phyloP scores from a whole-genome alignment of 2,797 vertebrate species.

The Alcedo atthis region DNA sequence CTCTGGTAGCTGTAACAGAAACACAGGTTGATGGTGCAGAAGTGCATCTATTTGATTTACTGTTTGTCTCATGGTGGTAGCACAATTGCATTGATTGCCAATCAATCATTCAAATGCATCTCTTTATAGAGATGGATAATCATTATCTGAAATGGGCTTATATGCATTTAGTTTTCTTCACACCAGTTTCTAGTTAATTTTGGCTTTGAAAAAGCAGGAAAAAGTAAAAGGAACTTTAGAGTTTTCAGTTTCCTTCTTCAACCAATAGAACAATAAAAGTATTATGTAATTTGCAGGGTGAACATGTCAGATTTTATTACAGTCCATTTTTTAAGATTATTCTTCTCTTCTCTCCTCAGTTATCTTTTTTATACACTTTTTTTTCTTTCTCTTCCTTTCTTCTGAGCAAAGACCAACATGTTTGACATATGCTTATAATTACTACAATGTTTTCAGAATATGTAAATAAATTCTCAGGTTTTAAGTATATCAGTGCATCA shows the following conservation, averaged over 20 bases:
- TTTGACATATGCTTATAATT: not conserved
- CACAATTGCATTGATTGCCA: not conserved
- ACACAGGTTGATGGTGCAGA: not conserved
- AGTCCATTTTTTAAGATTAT: not conserved
- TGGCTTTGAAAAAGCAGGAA: not conserved
- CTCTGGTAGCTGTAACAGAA: not conserved
- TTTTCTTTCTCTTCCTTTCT: not conserved
- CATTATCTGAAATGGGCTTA: not conserved
- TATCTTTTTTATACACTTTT: not conserved
- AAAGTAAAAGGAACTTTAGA: not conserved
- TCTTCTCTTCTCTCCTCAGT: not conserved
- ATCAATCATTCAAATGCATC: conserved; percentile 36
- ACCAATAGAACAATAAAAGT: not conserved
- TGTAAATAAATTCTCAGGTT: not conserved
- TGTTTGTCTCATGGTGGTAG: not conserved
- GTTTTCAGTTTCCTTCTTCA: not conserved
- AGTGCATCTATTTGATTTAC: not conserved
- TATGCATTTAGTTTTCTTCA: not conserved
- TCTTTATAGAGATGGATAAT: conserved; percentile 7
- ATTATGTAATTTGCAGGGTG: not conserved
- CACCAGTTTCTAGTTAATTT: not conserved
- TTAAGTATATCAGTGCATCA: not conserved
- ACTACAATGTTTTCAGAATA: not conserved
- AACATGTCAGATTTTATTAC: not conserved
- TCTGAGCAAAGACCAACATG: not conserved